Evolutionary conservation across 1,140 invertebrate genomes (phyloP).

Genomic region (Ceratitis capitata): DNA sequence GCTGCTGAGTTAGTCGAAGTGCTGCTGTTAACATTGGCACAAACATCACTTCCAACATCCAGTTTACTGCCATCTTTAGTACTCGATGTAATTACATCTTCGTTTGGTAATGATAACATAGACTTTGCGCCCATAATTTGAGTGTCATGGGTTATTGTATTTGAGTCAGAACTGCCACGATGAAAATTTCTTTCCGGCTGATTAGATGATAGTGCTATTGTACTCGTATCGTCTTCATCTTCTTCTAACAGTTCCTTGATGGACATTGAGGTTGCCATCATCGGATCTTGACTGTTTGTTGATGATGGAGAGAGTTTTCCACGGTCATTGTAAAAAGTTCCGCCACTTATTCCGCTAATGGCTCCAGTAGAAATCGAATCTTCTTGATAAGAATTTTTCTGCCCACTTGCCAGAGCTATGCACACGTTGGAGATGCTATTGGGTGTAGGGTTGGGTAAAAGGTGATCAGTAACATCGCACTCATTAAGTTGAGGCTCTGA

Average conservation of each 20-base stretch:
- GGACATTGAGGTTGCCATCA: conserved; percentile 64
- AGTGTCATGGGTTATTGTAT: conserved; percentile 46
- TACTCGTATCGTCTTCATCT: conserved; percentile 52
- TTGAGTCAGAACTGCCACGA: conserved; percentile 49
- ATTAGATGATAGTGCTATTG: background rate
- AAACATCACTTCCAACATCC: conserved; percentile 45
- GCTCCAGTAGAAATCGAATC: conserved; percentile 48
- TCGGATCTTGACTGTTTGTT: conserved; percentile 66
- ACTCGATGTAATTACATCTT: conserved; percentile 56
- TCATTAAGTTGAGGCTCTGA: conserved; percentile 50
- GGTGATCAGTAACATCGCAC: conserved; percentile 62
- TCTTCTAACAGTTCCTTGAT: conserved; percentile 59
- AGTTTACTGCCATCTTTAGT: conserved; percentile 51
- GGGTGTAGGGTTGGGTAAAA: conserved; percentile 51
- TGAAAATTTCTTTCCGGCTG: conserved; percentile 27
- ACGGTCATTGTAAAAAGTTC: conserved; percentile 55
- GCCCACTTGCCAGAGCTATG: background rate
- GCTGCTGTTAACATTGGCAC: conserved; percentile 48
- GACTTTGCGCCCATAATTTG: conserved; percentile 52
- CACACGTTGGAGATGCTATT: conserved; percentile 40
- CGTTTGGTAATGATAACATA: conserved; percentile 57
- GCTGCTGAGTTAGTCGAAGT: conserved; percentile 40
- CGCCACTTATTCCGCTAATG: conserved; percentile 62
- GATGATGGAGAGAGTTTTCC: conserved; percentile 67
- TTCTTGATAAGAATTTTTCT: background rate